phyloP scores from a whole-genome alignment of 2,113 vertebrate species.

The Sigmodon hispidus region DNA sequence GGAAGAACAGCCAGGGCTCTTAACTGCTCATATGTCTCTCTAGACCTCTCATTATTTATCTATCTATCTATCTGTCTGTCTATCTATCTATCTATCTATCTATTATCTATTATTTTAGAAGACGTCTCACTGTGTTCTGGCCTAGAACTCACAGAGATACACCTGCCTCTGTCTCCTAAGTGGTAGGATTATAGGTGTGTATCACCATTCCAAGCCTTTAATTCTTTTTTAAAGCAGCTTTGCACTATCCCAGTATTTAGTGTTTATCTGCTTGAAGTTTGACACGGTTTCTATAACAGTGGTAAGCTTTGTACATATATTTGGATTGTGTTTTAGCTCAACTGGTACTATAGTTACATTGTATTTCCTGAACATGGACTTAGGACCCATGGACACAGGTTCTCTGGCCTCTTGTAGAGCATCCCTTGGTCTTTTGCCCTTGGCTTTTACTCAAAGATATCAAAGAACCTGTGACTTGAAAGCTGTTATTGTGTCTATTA shows the following conservation, averaged over 20 bases:
- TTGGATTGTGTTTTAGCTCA: conserved; percentile 51
- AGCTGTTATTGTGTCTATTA: conserved; percentile 8
- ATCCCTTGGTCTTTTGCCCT: neutral
- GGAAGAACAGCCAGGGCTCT: neutral
- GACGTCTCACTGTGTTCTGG: neutral
- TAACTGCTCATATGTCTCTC: neutral
- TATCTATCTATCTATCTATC: too few species aligned
- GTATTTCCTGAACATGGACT: neutral
- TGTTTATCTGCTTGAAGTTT: neutral
- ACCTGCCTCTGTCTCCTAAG: neutral
- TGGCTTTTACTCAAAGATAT: neutral
- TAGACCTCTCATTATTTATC: neutral
- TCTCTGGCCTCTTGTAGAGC: neutral
- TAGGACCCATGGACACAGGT: conserved; percentile 26
- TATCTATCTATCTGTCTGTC: too few species aligned
- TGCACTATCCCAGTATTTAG: neutral
- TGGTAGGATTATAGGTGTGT: neutral
- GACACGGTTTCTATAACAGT: neutral
- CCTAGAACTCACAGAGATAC: neutral
- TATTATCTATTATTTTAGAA: neutral
- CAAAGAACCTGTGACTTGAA: neutral
- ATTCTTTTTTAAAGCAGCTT: neutral
- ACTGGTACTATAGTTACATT: neutral
- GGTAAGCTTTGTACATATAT: neutral
- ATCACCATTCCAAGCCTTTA: neutral